phyloP scores from a whole-genome alignment of 2,113 vertebrate genomes.

The Centrocercus urophasianus region DNA sequence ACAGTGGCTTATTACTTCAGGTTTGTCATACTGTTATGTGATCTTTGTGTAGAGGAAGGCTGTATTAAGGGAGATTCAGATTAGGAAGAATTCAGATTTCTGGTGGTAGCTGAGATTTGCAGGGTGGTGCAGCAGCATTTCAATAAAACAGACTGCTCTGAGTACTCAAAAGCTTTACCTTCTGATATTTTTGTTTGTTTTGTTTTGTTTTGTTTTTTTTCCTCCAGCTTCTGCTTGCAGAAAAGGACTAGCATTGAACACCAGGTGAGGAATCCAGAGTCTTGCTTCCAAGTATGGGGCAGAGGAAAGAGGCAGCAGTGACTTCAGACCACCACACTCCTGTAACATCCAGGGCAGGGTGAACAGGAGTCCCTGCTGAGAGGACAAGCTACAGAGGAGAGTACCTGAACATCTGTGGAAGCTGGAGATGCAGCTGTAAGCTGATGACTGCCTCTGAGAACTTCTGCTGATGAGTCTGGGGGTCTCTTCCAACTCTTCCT shows the following conservation, averaged over 20 bases:
- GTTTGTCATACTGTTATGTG: neutral
- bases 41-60: neutral
- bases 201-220: neutral
- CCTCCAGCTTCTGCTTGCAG: slow-evolving; percentile 59
- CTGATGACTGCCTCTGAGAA: neutral
- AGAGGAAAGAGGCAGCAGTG: slow-evolving; percentile 1
- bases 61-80: neutral
- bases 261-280: slow-evolving; percentile 10
- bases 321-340: slow-evolving; percentile 19
- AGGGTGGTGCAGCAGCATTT: neutral
- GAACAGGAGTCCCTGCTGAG: slow-evolving; percentile 36
- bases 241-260: slow-evolving; percentile 48
- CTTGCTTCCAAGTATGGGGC: neutral
- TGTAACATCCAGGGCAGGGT: slow-evolving; percentile 6
- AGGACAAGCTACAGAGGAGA: neutral
- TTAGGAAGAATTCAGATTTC: neutral
- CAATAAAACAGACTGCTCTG: neutral
- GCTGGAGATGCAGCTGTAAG: neutral
- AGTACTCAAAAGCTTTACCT: neutral
- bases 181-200: neutral
- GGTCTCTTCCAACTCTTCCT: neutral
- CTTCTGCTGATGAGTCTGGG: slow-evolving; percentile 12
- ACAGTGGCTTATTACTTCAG: neutral
- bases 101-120: neutral
- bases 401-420: neutral